Evolutionary conservation across 2,888 invertebrate genomes (phyloP), one percentile per base, ranked within the genome.

Genomic region (Beris chalybata): DNA sequence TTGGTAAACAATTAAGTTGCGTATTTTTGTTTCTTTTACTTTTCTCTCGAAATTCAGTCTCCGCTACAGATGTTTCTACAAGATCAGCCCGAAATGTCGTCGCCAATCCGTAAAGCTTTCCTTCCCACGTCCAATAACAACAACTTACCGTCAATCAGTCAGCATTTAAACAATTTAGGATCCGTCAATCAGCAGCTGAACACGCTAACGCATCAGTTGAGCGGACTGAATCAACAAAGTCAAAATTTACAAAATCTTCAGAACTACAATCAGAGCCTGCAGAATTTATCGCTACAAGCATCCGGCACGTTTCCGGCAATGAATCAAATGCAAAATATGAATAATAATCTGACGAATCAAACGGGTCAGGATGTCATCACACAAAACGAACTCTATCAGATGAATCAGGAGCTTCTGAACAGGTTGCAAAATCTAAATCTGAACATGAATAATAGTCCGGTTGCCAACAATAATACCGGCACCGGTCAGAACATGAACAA

Each of bases 241-340:
- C 80, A 80, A 68, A 79, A 80, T 72, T 73, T 80, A 61, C 80
- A 80, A 70, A 79, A 80, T 67, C 75, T 80, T 65, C 80, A 80
- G 70, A 74, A 65, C 74, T 61, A 61, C 30, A 61, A 61, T 38
- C 61, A 61, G 15, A 61, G 52, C 29, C 57, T 57, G 72, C 47
- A 12, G 72, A 70, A 74, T 38, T 32, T 67, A 29, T 64, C 68
- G 44, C 6, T 53, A 80, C 73, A 66, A 81, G 77, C 70, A 80
- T 38, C 38, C 5, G 80, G 71, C 80, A 79, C 70, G 73, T 80
- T 74, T 71, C 77, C 79, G 4, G 75, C 79, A 55, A 76, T 80
- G 74, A 74, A 76, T 69, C 78, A 78, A 66, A 71, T 80, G 59
- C 80, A 79, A 59, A 77, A 70, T 63, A 77, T 80, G 32, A 76